These are phyloP conservation scores for Nomada lathburiana DNA, from an alignment of 2,888 invertebrate species.

Conservation along the genomic window DNA sequence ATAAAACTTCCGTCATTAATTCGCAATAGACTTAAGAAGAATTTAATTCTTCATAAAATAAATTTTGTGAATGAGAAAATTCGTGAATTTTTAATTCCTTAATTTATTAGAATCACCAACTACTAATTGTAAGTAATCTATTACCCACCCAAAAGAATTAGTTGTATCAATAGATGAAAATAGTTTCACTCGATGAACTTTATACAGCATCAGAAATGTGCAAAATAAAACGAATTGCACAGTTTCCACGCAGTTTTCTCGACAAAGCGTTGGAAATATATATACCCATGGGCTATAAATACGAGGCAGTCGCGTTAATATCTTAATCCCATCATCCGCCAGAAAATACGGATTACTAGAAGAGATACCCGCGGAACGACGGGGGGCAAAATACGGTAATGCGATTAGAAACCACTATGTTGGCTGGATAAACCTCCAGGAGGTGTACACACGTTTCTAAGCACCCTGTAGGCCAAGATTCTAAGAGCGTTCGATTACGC, in stretches of 20 bases:
- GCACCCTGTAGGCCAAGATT: constrained; percentile 56
- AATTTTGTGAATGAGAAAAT: no score
- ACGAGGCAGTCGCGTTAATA: constrained; percentile 37
- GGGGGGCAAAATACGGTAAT: constrained; percentile 67
- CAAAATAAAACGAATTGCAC: neutral
- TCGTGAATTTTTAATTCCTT: no score
- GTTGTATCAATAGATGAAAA: neutral
- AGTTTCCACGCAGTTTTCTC: neutral
- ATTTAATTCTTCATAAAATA: no score
- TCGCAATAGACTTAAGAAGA: neutral
- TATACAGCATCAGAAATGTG: no score
- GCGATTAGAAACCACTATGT: constrained; percentile 65
- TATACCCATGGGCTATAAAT: constrained; percentile 17
- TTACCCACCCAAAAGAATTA: no score
- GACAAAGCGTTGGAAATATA: neutral
- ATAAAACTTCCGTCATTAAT: neutral
- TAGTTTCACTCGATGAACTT: neutral
- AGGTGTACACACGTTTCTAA: constrained; percentile 49
- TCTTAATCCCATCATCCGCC: constrained; percentile 57
- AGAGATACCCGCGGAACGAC: constrained; percentile 60
- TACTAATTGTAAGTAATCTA: no score
- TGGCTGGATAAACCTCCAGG: constrained; percentile 56
- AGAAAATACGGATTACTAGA: constrained; percentile 55
- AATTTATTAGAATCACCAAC: no score
- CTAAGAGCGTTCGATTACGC: constrained; percentile 46